A percentile compares a stretch with the other conserved stretches of the same genome.
These are phyloP conservation scores for Cheumatopsyche charites DNA, from an alignment of 1,140 invertebrate species.

Conservation along the genomic window DNA sequence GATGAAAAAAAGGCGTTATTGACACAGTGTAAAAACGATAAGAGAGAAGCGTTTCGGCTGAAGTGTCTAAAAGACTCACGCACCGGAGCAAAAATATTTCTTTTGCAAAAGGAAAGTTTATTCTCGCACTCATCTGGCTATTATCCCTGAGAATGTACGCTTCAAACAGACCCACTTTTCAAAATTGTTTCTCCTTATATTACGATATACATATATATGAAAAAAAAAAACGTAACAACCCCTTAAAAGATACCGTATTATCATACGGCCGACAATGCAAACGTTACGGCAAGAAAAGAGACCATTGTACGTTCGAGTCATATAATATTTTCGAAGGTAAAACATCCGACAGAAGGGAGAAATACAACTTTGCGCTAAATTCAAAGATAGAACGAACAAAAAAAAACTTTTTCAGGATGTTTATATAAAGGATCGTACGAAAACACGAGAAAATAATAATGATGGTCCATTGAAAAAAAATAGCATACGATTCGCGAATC, in stretches of 20 bases:
- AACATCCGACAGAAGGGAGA: slow-evolving; percentile 4
- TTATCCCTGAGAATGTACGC: not conserved
- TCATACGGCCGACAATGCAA: slow-evolving; percentile 6
- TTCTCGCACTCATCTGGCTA: not conserved
- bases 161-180: slow-evolving; percentile 20
- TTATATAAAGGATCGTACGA: slow-evolving; percentile 15
- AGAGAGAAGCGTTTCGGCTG: not conserved
- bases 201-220: slow-evolving; percentile 10
- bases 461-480: not conserved
- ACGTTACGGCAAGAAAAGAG: not conserved
- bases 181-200: slow-evolving; percentile 20
- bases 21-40: not conserved
- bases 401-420: slow-evolving; percentile 11
- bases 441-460: slow-evolving; percentile 11
- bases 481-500: not conserved
- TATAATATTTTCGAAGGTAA: not conserved
- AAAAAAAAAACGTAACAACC: not conserved
- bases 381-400: not conserved
- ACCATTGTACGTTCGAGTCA: not conserved
- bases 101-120: not conserved
- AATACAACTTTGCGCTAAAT: not conserved
- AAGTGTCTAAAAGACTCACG: too few relatives aligned
- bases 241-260: slow-evolving; percentile 1
- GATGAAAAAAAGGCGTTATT: too few relatives aligned
- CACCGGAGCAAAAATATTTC: not conserved